Evolutionary conservation across 2,113 vertebrate species (phyloP), one percentile per base, ranked within the genome.

Genomic region (Mirounga angustirostris): DNA sequence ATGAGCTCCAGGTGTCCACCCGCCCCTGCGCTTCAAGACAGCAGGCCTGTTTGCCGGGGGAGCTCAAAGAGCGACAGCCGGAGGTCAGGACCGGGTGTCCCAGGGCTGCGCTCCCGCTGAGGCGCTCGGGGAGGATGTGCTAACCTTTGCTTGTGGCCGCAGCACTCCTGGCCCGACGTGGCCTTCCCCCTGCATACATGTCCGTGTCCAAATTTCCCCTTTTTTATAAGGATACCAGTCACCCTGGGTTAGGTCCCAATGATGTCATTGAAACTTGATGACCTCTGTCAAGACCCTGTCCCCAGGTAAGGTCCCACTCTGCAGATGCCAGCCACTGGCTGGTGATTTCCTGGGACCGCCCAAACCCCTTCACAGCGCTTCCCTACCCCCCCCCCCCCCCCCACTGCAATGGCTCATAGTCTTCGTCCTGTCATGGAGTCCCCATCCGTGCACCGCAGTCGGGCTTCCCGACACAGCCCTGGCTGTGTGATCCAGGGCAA

Each of bases 151-250:
- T 54, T 16, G 56, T 15, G 16, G 82, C 14, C 1, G 8, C 11
- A 1, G 5, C 30, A 4, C 54, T 12, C 10, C 12, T 0, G 21
- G 4, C 54, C 28, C 5, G 52, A 50, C 5, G 1, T 5, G 43
- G 56, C 16, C 8, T 26, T 5, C 33, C 36, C 30, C 2, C 5
- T 0, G 3, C 0, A 3, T 0, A 16, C 0, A 1, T 18, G 46
- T 33, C 73, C 16, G 15, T 13, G 58, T 90, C 88, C 58, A 12
- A 52, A 79, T 26, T 19, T 15, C 74, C 1, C 63, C 84, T 26
- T 5, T 69, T 69, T 59, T 28, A 8, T 59, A 46, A 73, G 30
- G 52, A 59, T 10, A n/a, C 65, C 0, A 5, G 78, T 81, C 52
- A 4, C 26, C 6, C 40, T 61, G 30, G 24, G 1, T 50, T 22